Evolutionary conservation across 2,797 vertebrate genomes (phyloP).

Genomic region (Antennarius maculatus): DNA sequence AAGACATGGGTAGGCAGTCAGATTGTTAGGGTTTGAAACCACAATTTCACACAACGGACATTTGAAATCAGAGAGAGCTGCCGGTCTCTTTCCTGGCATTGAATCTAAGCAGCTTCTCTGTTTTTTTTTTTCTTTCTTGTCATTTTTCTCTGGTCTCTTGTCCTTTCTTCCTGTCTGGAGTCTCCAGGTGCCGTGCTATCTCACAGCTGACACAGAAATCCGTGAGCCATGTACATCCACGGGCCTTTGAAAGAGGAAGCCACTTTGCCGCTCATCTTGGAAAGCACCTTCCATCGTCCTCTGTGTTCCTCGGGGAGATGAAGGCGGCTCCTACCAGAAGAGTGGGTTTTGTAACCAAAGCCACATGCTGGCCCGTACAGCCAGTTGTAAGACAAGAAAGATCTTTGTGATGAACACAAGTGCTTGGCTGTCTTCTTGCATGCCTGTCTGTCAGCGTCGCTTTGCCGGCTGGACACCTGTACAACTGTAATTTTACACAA

Average conservation of each 20-base stretch:
- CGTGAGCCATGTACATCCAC: conserved; percentile 67
- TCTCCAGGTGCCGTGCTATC: conserved; percentile 77
- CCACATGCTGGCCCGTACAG: conserved; percentile 76
- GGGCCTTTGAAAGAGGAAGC: conserved; percentile 74
- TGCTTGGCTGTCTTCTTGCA: conserved; percentile 79
- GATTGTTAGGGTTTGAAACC: conserved; percentile 60
- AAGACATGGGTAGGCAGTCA: conserved; percentile 18
- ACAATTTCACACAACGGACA: conserved; percentile 61
- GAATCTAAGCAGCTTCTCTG: conserved; percentile 68
- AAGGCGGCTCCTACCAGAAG: conserved; percentile 67
- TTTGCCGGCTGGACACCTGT: conserved; percentile 77
- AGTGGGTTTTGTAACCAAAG: conserved; percentile 78
- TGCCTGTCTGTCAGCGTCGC: conserved; percentile 76
- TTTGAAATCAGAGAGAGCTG: conserved; percentile 72
- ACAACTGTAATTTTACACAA: conserved; percentile 78
- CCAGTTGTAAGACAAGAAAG: conserved; percentile 82
- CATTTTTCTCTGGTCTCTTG: conserved; percentile 46
- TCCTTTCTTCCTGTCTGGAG: conserved; percentile 70
- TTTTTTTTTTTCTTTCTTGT: conserved; percentile 30
- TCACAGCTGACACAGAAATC: conserved; percentile 71
- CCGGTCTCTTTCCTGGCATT: conserved; percentile 57
- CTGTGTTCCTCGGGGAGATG: conserved; percentile 72
- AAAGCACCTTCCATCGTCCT: conserved; percentile 75
- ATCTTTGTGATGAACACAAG: conserved; percentile 83
- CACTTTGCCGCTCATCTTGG: conserved; percentile 68